These are phyloP conservation scores for Heliothis peltigera DNA, from an alignment of 2,888 invertebrate genomes.

Conservation along the genomic window DNA sequence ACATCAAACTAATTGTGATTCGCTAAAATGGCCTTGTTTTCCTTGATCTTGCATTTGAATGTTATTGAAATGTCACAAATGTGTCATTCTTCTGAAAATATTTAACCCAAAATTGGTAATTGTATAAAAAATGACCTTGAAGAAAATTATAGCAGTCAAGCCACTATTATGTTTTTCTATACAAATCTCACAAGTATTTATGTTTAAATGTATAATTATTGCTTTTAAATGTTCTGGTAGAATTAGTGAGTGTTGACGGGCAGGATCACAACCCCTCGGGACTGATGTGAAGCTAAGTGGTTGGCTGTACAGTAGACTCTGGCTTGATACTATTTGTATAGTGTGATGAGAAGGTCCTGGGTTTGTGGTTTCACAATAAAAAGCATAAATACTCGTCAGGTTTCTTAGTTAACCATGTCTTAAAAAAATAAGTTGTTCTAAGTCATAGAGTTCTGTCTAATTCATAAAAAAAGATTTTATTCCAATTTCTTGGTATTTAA, in stretches of 20 bases:
- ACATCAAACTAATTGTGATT: constrained; percentile 1
- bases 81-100: constrained; percentile 1
- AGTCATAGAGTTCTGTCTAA: constrained; percentile 72
- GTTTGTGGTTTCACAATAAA: constrained; percentile 41
- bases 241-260: neutral
- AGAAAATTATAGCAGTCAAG: constrained; percentile 66
- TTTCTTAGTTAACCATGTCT: constrained; percentile 80
- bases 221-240: constrained; percentile 12
- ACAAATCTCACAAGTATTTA: constrained; percentile 67
- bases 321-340: constrained; percentile 82
- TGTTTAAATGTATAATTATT: constrained; percentile 58
- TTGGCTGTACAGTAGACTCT: constrained; percentile 86
- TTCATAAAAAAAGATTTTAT: constrained; percentile 25
- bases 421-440: constrained; percentile 87
- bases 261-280: constrained; percentile 38
- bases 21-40: neutral
- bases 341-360: constrained; percentile 67
- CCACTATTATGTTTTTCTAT: constrained; percentile 68
- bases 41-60: neutral
- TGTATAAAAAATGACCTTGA: constrained; percentile 18
- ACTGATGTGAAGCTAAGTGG: constrained; percentile 74
- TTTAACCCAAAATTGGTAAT: neutral
- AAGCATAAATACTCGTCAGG: constrained; percentile 69
- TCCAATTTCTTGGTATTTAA: constrained; percentile 25
- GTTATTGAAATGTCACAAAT: neutral